Evolutionary conservation across 2,113 vertebrate species (phyloP).

Genomic region (Mesocricetus auratus): DNA sequence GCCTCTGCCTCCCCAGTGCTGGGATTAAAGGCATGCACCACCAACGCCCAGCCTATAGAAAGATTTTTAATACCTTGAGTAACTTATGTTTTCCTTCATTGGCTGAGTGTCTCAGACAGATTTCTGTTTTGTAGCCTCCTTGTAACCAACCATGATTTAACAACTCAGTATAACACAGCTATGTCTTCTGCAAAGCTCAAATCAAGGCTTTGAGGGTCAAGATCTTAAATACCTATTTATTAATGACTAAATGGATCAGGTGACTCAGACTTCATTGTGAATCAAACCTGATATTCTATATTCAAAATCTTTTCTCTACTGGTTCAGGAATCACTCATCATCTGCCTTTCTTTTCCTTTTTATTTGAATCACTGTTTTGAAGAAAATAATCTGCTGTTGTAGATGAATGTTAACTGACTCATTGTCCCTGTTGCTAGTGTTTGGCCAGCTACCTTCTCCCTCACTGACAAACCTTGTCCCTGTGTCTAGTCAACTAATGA

Average conservation of each 20-base stretch:
- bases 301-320: background rate
- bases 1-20: no score
- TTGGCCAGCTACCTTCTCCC: background rate
- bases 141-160: background rate
- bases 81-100: background rate
- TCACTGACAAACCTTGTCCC: conserved; percentile 67
- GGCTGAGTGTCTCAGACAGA: background rate
- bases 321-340: rapidly evolving
- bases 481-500: background rate
- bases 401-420: conserved; percentile 63
- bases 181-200: background rate
- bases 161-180: background rate
- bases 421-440: background rate
- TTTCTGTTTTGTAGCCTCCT: background rate
- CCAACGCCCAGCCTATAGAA: no score
- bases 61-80: background rate
- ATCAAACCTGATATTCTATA: background rate
- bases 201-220: background rate
- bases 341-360: background rate
- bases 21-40: no score
- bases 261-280: background rate
- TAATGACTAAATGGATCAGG: background rate
- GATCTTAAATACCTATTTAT: background rate
- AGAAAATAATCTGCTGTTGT: conserved; percentile 63
- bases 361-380: conserved; percentile 27